Evolutionary conservation across 1,140 invertebrate species (phyloP).

Genomic region (Propsilocerus akamusi): DNA sequence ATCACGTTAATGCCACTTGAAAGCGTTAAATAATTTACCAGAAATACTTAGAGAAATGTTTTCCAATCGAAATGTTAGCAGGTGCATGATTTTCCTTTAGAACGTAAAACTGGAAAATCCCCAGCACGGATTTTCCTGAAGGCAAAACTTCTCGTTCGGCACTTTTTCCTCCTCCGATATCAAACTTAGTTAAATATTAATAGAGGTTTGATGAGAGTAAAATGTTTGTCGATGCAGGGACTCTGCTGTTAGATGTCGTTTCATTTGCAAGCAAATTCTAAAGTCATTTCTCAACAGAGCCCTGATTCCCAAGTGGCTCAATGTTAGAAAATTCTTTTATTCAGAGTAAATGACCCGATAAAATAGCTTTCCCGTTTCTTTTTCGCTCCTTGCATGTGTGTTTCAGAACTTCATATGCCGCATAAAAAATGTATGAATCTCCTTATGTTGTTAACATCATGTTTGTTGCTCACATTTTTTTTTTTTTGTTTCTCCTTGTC

Average conservation of each 20-base stretch:
- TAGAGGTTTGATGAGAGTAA: too few relatives aligned
- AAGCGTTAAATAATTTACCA: not conserved
- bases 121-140: not conserved
- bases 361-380: not conserved
- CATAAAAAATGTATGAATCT: not conserved
- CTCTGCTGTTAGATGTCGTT: too few relatives aligned
- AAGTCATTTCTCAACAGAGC: too few relatives aligned
- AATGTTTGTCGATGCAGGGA: too few relatives aligned
- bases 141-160: too few relatives aligned
- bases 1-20: not conserved
- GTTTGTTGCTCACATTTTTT: not conserved
- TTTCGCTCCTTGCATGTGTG: not conserved
- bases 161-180: too few relatives aligned
- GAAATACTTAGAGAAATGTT: not conserved
- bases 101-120: too few relatives aligned
- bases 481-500: not conserved
- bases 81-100: too few relatives aligned
- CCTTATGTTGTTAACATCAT: not conserved
- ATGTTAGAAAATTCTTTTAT: constrained; percentile 2
- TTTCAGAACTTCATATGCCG: not conserved
- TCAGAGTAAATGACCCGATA: not conserved
- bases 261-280: too few relatives aligned
- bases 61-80: not conserved
- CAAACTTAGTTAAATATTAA: too few relatives aligned
- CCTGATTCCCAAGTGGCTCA: not conserved